Percentiles rank a stretch among this genome's conserved stretches.
phyloP scores from a whole-genome alignment of 2,888 invertebrate genomes.

The Coleophora deauratella region DNA sequence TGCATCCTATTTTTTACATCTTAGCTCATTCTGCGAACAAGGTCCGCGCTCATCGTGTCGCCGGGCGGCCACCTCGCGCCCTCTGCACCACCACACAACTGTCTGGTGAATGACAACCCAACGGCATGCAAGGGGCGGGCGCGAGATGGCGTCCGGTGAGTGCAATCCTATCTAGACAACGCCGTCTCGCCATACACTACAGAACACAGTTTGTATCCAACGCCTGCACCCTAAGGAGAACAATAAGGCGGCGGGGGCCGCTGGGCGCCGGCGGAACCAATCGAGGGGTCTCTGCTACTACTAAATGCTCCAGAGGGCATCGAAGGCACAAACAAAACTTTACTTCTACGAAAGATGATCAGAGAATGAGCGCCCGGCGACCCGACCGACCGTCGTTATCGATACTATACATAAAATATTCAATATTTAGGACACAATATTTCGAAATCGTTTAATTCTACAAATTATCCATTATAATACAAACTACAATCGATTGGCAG shows the following conservation, averaged over 20 bases:
- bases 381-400: constrained; percentile 22
- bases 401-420: constrained; percentile 63
- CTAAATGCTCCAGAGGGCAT: constrained; percentile 11
- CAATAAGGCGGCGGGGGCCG: constrained; percentile 42
- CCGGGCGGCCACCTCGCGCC: constrained; percentile 24
- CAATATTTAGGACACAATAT: constrained; percentile 65
- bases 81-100: constrained; percentile 7
- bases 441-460: constrained; percentile 62
- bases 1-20: constrained; percentile 63
- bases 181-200: constrained; percentile 65
- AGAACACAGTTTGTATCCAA: constrained; percentile 71
- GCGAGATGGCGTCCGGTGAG: constrained; percentile 20
- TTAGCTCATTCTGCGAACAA: constrained; percentile 48
- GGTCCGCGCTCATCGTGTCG: constrained; percentile 35
- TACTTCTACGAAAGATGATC: constrained; percentile 9
- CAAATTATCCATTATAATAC: constrained; percentile 61
- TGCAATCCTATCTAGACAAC: constrained; percentile 60
- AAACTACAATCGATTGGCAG: constrained; percentile 72
- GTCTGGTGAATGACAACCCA: neutral
- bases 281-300: neutral
- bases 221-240: constrained; percentile 54
- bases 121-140: neutral
- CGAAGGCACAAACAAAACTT: constrained; percentile 25
- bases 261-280: constrained; percentile 1
- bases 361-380: constrained; percentile 1